Evolutionary conservation across 1,140 invertebrate genomes (phyloP).

Genomic region (Onthophagus taurus): DNA sequence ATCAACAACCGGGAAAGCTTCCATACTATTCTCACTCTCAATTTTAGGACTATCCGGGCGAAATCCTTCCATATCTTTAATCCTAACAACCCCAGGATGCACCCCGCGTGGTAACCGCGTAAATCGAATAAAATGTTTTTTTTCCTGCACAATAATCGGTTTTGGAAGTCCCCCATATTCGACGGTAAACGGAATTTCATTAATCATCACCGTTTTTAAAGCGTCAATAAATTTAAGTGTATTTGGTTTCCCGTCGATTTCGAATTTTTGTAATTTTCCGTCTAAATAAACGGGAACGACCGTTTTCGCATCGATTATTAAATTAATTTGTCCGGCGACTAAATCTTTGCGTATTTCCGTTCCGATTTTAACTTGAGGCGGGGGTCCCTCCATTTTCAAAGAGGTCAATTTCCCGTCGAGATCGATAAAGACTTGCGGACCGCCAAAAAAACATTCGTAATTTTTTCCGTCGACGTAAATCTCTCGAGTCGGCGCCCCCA

Average conservation of each 20-base stretch:
- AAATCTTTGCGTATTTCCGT: conserved; percentile 60
- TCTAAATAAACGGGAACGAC: conserved; percentile 77
- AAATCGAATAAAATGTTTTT: conserved; percentile 76
- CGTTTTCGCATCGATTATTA: conserved; percentile 70
- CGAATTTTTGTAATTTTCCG: conserved; percentile 71
- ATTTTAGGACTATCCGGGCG: conserved; percentile 7
- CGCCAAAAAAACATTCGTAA: conserved; percentile 88
- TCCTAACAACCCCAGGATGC: conserved; percentile 55
- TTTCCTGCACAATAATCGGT: conserved; percentile 68
- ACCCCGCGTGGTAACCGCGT: conserved; percentile 68
- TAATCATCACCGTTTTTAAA: conserved; percentile 66
- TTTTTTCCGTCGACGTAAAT: conserved; percentile 78
- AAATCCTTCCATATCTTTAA: conserved; percentile 55
- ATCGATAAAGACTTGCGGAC: conserved; percentile 73
- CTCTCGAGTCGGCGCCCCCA: conserved; percentile 87
- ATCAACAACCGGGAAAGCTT: conserved; percentile 5
- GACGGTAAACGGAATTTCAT: conserved; percentile 71
- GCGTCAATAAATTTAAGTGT: conserved; percentile 72
- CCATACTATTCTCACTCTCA: conserved; percentile 20
- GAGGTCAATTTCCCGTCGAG: conserved; percentile 66
- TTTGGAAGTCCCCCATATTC: conserved; percentile 90
- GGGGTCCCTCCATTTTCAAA: conserved; percentile 74
- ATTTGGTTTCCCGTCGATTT: conserved; percentile 63
- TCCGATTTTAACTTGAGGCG: conserved; percentile 77
- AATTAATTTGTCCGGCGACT: conserved; percentile 70